These are phyloP conservation scores for Chloroceryle aenea DNA, from an alignment of 2,113 vertebrate genomes.

Conservation along the genomic window DNA sequence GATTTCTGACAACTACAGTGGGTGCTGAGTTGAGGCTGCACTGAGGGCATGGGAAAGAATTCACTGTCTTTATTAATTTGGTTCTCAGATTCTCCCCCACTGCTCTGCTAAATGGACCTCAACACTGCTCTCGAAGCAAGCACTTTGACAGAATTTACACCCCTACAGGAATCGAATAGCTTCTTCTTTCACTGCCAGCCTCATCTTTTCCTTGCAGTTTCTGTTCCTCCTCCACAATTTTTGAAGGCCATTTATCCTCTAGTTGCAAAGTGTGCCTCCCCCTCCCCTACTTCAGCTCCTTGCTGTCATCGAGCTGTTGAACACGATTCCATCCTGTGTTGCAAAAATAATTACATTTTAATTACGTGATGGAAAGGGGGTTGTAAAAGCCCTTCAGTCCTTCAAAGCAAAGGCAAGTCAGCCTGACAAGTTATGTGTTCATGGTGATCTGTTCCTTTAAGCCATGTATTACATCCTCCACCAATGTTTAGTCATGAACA, in stretches of 20 bases:
- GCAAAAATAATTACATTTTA: constrained; percentile 42
- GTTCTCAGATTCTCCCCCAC: constrained; percentile 1
- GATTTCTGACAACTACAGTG: neutral
- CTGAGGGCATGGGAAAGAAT: neutral
- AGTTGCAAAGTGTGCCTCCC: neutral
- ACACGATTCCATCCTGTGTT: neutral
- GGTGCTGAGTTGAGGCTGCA: neutral
- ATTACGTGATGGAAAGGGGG: neutral
- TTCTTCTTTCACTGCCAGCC: neutral
- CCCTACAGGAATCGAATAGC: neutral
- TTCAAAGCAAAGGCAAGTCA: neutral
- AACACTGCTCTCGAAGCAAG: neutral
- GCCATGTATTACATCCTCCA: neutral
- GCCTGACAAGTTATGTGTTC: neutral
- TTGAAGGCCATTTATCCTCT: constrained; percentile 11
- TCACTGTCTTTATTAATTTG: neutral
- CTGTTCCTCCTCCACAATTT: constrained; percentile 8
- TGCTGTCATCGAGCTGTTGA: constrained; percentile 19
- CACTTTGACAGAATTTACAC: constrained; percentile 4
- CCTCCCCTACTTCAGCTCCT: neutral
- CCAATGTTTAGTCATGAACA: neutral
- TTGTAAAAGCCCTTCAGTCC: constrained; percentile 3
- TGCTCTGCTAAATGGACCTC: constrained; percentile 56
- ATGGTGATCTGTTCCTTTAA: constrained; percentile 32
- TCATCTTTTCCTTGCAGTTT: neutral